phyloP scores from a whole-genome alignment of 2,797 vertebrate genomes.

The Gila robusta region DNA sequence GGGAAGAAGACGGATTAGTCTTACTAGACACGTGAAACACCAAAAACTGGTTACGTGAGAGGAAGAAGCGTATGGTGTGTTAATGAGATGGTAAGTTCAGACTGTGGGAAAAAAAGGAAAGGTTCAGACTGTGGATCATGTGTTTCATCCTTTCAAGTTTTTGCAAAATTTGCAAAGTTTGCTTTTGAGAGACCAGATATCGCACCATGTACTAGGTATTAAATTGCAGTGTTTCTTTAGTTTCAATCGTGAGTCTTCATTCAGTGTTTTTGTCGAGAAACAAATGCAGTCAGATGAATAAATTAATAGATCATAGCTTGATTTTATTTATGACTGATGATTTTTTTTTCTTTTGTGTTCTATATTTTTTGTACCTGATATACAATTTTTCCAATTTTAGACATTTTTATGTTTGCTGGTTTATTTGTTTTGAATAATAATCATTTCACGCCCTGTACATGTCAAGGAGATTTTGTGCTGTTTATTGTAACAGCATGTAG shows the following conservation, averaged over 20 bases:
- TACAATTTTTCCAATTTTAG: neutral
- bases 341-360: neutral
- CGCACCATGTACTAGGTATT: constrained; percentile 17
- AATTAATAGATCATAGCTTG: constrained; percentile 13
- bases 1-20: neutral
- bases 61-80: neutral
- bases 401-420: neutral
- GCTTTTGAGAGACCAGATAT: neutral
- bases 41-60: constrained; percentile 13
- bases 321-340: constrained; percentile 40
- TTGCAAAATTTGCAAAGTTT: neutral
- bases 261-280: constrained; percentile 18
- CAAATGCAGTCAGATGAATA: constrained; percentile 8
- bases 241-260: constrained; percentile 13
- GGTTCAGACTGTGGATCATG: neutral
- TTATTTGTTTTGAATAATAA: constrained; percentile 17
- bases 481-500: neutral
- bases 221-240: constrained; percentile 45
- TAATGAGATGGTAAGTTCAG: constrained; percentile 9
- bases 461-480: constrained; percentile 13
- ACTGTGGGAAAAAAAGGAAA: neutral
- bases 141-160: neutral
- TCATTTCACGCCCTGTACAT: constrained; percentile 25
- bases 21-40: neutral
- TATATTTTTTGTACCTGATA: constrained; percentile 12